These are phyloP conservation scores for Myanophis thanlyinensis DNA, from an alignment of 2,113 vertebrate species.

Conservation along the genomic window DNA sequence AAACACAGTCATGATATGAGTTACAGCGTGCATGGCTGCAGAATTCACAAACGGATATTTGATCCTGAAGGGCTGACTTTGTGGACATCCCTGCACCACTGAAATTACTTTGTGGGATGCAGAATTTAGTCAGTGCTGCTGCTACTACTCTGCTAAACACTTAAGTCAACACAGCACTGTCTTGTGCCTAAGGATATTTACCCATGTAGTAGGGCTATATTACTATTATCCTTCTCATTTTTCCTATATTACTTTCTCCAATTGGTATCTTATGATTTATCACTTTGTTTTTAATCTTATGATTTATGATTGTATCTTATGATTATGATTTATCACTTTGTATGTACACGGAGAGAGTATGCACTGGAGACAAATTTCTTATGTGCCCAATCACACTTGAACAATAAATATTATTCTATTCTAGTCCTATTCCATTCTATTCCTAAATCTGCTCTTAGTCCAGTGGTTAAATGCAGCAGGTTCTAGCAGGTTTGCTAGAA, in stretches of 20 bases:
- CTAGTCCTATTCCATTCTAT: too few species aligned
- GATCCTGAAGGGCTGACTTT: background rate
- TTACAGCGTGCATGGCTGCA: background rate
- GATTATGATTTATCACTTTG: too few species aligned
- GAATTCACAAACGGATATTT: background rate
- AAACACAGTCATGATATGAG: background rate
- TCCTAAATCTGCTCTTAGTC: background rate
- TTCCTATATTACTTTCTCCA: background rate
- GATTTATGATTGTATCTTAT: too few species aligned
- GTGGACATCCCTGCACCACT: background rate
- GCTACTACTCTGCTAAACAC: background rate
- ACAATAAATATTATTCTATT: background rate
- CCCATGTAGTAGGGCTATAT: background rate
- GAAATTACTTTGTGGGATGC: background rate
- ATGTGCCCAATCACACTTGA: background rate
- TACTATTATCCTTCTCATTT: background rate
- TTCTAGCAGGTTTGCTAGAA: too few species aligned
- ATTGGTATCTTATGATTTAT: background rate
- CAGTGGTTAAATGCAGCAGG: too few species aligned
- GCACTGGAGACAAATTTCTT: background rate
- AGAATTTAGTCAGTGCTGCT: background rate
- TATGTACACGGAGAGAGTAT: background rate
- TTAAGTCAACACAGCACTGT: background rate
- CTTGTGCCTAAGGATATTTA: background rate
- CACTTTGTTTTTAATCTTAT: background rate